Percentiles rank a stretch among this genome's conserved stretches.
These are phyloP conservation scores for Mylabris phalerata DNA, from an alignment of 1,140 invertebrate genomes.

Conservation along the genomic window DNA sequence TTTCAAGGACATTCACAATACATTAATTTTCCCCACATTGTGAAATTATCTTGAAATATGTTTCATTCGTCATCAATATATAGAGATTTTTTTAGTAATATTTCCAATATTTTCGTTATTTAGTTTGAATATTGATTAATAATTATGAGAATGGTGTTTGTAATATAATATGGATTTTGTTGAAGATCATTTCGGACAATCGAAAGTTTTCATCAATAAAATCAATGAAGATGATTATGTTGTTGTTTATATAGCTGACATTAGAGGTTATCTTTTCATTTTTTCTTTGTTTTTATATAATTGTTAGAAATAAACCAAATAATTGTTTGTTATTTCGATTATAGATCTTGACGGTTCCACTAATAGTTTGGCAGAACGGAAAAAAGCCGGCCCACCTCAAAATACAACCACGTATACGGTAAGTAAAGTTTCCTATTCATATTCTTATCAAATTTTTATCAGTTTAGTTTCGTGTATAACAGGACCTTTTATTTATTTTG, in stretches of 20 bases:
- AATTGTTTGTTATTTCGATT: constrained; percentile 37
- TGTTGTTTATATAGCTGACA: constrained; percentile 28
- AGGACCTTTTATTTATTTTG: too few relatives aligned
- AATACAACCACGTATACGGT: constrained; percentile 60
- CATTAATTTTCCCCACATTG: too few relatives aligned
- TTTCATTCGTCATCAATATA: too few relatives aligned
- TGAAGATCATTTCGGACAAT: constrained; percentile 31
- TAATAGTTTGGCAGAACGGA: constrained; percentile 45
- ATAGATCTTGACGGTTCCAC: constrained; percentile 52
- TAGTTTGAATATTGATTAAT: neutral
- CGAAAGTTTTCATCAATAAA: constrained; percentile 17
- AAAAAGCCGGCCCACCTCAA: constrained; percentile 55
- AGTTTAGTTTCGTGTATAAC: too few relatives aligned
- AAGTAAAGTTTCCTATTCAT: constrained; percentile 29
- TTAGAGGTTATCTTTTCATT: constrained; percentile 9
- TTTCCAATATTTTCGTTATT: neutral
- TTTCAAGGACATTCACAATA: too few relatives aligned
- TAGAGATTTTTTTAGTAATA: too few relatives aligned
- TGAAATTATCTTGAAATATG: too few relatives aligned
- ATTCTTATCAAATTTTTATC: too few relatives aligned
- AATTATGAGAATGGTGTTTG: too few relatives aligned
- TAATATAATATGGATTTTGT: constrained; percentile 29
- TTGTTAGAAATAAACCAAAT: neutral
- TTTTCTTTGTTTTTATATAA: constrained; percentile 1
- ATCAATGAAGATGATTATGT: constrained; percentile 28